phyloP scores from a whole-genome alignment of 1,140 invertebrate species.

The Drosophila insularis region DNA sequence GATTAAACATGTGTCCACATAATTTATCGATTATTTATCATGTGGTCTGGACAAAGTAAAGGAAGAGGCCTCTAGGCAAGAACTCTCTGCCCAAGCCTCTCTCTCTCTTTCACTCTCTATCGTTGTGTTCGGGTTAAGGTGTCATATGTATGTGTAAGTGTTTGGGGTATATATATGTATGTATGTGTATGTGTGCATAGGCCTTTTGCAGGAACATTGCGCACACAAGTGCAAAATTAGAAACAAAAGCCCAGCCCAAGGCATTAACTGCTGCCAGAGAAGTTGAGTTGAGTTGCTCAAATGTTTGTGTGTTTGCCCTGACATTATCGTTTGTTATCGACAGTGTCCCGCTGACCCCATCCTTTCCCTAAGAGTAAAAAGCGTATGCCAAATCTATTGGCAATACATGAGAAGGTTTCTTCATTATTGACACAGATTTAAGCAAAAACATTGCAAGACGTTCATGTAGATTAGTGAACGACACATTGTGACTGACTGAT shows the following conservation, averaged over 20 bases:
- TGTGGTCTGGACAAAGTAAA: slow-evolving; percentile 64
- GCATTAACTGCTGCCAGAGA: slow-evolving; percentile 44
- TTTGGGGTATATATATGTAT: neutral
- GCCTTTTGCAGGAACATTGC: slow-evolving; percentile 59
- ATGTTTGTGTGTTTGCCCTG: slow-evolving; percentile 13
- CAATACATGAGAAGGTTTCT: neutral
- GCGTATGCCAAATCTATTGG: neutral
- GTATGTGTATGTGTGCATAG: slow-evolving; percentile 38
- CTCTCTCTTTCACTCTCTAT: slow-evolving; percentile 7
- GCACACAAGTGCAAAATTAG: slow-evolving; percentile 80
- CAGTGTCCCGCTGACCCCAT: neutral
- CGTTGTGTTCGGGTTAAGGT: slow-evolving; percentile 3
- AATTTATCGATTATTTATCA: slow-evolving; percentile 82
- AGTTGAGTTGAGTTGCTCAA: slow-evolving; percentile 10
- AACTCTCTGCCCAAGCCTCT: neutral
- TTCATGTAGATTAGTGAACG: neutral
- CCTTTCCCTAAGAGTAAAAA: neutral
- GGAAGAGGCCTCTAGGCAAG: slow-evolving; percentile 44
- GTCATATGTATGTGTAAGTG: neutral
- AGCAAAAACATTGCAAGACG: neutral
- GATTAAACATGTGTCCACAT: slow-evolving; percentile 82
- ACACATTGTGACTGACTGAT: too few species aligned
- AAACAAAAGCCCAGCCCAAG: slow-evolving; percentile 71
- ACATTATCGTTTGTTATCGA: slow-evolving; percentile 8
- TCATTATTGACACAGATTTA: neutral